Percentiles rank a stretch among this genome's conserved stretches.
phyloP scores from a whole-genome alignment of 2,888 invertebrate species.

The Patella caerulea region DNA sequence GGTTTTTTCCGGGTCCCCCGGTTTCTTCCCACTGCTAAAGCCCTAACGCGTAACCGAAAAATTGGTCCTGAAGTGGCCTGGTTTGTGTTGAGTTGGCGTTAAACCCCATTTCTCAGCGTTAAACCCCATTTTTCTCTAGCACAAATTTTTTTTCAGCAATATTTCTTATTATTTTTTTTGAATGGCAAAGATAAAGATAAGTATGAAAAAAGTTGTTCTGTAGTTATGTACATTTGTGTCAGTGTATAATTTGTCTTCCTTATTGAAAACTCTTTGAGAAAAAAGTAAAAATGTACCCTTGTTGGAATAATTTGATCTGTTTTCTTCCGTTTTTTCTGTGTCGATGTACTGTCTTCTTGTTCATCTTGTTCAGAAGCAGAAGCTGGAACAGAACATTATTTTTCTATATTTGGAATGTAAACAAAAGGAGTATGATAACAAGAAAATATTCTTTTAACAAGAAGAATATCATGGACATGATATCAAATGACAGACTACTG shows the following conservation, averaged over 20 bases:
- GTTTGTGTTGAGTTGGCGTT: too few relatives aligned
- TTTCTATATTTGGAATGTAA: neutral
- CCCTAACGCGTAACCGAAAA: too few relatives aligned
- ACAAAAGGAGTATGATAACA: too few relatives aligned
- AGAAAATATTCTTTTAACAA: too few relatives aligned
- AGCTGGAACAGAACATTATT: constrained; percentile 6
- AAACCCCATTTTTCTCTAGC: too few relatives aligned
- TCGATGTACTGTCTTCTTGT: constrained; percentile 54
- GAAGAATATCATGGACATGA: too few relatives aligned
- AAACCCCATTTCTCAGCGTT: too few relatives aligned
- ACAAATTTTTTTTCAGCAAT: too few relatives aligned
- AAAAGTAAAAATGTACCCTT: constrained; percentile 38
- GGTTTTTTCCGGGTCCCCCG: too few relatives aligned
- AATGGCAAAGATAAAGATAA: neutral
- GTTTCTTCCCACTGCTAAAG: too few relatives aligned
- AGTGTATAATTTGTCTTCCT: neutral
- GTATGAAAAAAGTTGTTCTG: neutral
- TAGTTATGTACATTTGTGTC: constrained; percentile 12
- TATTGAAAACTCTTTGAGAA: too few relatives aligned
- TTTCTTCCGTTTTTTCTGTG: constrained; percentile 59
- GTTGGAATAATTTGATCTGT: constrained; percentile 53
- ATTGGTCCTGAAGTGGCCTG: too few relatives aligned
- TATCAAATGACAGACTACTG: neutral
- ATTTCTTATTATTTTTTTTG: neutral
- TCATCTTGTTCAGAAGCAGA: constrained; percentile 33